These are phyloP conservation scores for Trididemnum nubilum DNA, from an alignment of 23 tunicate species.

Conservation along the genomic window DNA sequence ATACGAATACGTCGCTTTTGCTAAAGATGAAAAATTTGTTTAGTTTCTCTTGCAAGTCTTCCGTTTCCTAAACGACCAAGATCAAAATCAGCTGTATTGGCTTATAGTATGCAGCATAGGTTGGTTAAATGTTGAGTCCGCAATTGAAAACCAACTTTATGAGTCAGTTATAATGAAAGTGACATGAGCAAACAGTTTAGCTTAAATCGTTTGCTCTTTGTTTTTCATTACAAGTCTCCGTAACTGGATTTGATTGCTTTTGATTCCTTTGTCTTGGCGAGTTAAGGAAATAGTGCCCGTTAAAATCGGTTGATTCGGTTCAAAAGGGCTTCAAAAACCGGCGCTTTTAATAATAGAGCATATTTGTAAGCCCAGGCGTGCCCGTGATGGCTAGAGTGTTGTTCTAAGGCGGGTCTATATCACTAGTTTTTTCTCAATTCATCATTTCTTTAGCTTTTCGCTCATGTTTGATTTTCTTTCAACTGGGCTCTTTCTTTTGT, in stretches of 20 bases:
- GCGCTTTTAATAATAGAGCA: not conserved
- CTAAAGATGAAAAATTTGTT: too few species aligned
- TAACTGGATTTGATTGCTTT: not conserved
- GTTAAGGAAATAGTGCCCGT: not conserved
- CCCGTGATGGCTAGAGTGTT: slow-evolving; percentile 29
- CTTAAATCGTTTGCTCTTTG: not conserved
- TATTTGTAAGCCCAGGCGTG: slow-evolving; percentile 34
- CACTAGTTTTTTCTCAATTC: slow-evolving; percentile 22
- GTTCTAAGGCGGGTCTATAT: slow-evolving; percentile 30
- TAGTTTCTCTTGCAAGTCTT: too few species aligned
- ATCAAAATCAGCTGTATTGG: too few species aligned
- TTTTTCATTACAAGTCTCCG: not conserved
- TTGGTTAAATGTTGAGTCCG: too few species aligned
- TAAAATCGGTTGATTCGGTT: slow-evolving; percentile 1
- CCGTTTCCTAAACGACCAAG: too few species aligned
- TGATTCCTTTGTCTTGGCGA: not conserved
- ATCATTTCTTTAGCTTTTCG: slow-evolving; percentile 1
- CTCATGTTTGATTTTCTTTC: slow-evolving; percentile 24
- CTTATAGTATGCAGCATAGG: too few species aligned
- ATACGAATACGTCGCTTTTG: too few species aligned
- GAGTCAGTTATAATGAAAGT: slow-evolving; percentile 3
- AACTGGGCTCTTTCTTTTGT: slow-evolving; percentile 21
- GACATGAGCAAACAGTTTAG: not conserved
- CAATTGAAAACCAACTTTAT: not conserved
- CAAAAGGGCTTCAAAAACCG: too few species aligned